Evolutionary conservation across 2,113 vertebrate genomes (phyloP), one percentile per base, ranked within the genome.

Genomic region (Toxotes jaculatrix): DNA sequence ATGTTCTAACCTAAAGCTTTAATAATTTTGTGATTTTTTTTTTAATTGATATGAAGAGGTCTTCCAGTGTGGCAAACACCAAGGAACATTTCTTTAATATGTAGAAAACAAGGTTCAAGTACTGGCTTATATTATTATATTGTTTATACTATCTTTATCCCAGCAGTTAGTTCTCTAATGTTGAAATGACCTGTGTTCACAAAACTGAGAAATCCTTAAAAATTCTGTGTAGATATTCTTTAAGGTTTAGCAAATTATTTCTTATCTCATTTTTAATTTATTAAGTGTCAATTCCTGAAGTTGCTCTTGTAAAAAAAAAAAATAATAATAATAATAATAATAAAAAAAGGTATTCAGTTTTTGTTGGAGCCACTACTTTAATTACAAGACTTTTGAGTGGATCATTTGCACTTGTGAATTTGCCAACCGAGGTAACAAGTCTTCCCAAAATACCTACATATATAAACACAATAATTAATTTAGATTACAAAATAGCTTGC

Each of bases 11-110:
- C 62, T 36, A 57, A 74, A 83, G 61, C 61, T 76, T 79, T 71
- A 49, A 63, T 69, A 36, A 65, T 78, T 62, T 69, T 47, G 27
- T 27, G 38, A 76, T 80, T 84, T 80, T 60, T 31, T 64, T 23
- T 43, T 14, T 47, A 70, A 71, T 21, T 66, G 12, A 72, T 34
- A 36, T 76, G 11, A 87, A 83, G 74, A 57, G 75, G 89, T 93
- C 87, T 92, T 93, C 89, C 91, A 91, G 65, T 49, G 43, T 53
- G 51, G 51, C 73, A 36, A 85, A 84, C 67, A 64, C 16, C 53
- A 42, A 64, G 69, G 51, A 84, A 45, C 19, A 16, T 79, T 74
- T 77, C 13, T 11, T 59, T 68, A 19, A 51, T 49, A 72, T 45
- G 70, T 65, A 68, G 17, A 84, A 61, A 78, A 80, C 34, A 8